Evolutionary conservation across 2,888 invertebrate genomes (phyloP).

Genomic region (Polyommatus icarus): DNA sequence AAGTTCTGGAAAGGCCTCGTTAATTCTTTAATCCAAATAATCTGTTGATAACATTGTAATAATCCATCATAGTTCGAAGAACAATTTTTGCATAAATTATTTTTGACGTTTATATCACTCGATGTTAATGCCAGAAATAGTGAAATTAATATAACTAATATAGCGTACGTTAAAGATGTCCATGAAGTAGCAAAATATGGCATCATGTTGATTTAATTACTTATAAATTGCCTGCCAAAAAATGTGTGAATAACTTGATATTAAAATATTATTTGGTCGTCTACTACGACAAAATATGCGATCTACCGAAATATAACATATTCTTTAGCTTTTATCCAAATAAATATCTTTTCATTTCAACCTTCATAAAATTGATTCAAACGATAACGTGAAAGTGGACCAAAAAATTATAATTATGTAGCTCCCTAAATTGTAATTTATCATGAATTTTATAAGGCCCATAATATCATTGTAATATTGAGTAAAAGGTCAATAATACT

Average conservation of each 20-base stretch:
- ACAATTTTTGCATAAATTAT: background rate
- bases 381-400: background rate
- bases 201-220: no score
- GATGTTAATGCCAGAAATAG: no score
- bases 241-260: no score
- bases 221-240: no score
- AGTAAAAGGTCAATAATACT: background rate
- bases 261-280: no score
- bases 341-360: no score
- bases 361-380: background rate
- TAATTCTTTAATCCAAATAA: slow-evolving; percentile 8
- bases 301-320: no score
- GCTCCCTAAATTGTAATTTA: background rate
- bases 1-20: background rate
- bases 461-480: background rate
- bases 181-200: no score
- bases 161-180: no score
- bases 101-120: background rate
- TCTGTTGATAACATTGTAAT: slow-evolving; percentile 9
- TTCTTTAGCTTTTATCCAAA: no score
- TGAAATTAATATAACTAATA: no score
- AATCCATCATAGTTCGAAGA: background rate
- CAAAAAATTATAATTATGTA: background rate
- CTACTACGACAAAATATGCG: no score
- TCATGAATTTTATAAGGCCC: background rate